Evolutionary conservation across 1,140 invertebrate species (phyloP).

Genomic region (Lethocerus indicus): DNA sequence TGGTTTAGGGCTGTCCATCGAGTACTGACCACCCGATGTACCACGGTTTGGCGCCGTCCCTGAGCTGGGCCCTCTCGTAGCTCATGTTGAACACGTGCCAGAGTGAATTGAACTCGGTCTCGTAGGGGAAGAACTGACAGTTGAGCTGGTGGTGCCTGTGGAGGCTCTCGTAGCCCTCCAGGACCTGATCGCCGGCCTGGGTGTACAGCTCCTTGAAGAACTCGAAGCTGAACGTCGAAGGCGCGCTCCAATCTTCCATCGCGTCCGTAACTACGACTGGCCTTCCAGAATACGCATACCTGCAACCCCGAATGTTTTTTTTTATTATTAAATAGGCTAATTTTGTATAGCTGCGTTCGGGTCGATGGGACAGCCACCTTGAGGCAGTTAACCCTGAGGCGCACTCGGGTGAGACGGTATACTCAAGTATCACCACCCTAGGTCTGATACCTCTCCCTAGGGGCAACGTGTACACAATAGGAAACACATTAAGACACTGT

Average conservation of each 20-base stretch:
- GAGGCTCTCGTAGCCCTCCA: too few relatives aligned
- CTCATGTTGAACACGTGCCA: constrained; percentile 66
- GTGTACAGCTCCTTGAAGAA: constrained; percentile 67
- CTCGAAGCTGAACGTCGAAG: constrained; percentile 45
- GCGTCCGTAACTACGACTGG: constrained; percentile 77
- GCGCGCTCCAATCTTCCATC: constrained; percentile 57
- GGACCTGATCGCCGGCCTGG: constrained; percentile 26
- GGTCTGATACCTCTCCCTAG: too few relatives aligned
- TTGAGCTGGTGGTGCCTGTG: constrained; percentile 25
- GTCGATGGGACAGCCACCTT: too few relatives aligned
- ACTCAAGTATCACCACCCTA: too few relatives aligned
- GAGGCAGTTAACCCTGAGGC: too few relatives aligned
- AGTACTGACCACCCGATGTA: constrained; percentile 69
- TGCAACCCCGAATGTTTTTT: too few relatives aligned
- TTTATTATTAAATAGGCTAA: too few relatives aligned
- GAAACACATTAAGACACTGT: too few relatives aligned
- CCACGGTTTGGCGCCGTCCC: constrained; percentile 51
- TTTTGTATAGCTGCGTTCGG: too few relatives aligned
- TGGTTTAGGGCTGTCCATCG: too few relatives aligned
- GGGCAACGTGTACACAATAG: too few relatives aligned
- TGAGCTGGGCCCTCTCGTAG: constrained; percentile 38
- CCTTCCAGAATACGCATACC: constrained; percentile 55
- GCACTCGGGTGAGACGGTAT: too few relatives aligned
- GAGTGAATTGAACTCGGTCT: constrained; percentile 63
- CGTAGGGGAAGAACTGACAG: constrained; percentile 86